Conservation (phyloP, 1,140 invertebrate genomes). For the Drosophila obscura region DNA sequence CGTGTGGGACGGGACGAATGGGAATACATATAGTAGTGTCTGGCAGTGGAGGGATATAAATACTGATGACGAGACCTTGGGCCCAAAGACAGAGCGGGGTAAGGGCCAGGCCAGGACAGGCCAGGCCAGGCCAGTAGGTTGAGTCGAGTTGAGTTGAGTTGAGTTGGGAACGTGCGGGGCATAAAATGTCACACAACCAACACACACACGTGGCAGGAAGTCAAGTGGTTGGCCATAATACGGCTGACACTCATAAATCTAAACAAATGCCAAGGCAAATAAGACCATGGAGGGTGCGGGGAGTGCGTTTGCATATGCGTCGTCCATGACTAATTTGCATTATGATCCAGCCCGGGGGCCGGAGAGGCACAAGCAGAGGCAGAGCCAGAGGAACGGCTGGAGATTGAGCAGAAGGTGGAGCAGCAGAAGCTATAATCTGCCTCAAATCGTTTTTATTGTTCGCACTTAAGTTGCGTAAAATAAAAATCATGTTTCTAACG, state of each 20-base stretch:
- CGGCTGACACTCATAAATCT: slow-evolving; percentile 81
- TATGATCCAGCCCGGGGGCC: slow-evolving; percentile 40
- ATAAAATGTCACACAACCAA: slow-evolving; percentile 64
- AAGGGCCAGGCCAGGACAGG: slow-evolving; percentile 19
- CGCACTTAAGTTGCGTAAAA: slow-evolving; percentile 83
- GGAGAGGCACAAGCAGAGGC: too few species aligned
- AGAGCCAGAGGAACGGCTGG: slow-evolving; percentile 3
- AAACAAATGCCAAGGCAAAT: slow-evolving; percentile 74
- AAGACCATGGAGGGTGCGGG: slow-evolving; percentile 1
- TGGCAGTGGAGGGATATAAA: slow-evolving; percentile 23
- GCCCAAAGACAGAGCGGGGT: slow-evolving; percentile 1
- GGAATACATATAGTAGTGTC: slow-evolving; percentile 1
- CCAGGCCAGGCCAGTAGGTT: neutral
- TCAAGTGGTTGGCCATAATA: slow-evolving; percentile 83
- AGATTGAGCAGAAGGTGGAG: too few species aligned
- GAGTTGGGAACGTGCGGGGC: slow-evolving; percentile 59
- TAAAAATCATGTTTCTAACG: slow-evolving; percentile 83
- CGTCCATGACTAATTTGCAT: slow-evolving; percentile 81
- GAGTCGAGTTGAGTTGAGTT: neutral
- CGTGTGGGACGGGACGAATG: slow-evolving; percentile 40
- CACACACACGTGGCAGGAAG: slow-evolving; percentile 79
- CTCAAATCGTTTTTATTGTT: slow-evolving; percentile 83
- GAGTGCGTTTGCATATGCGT: slow-evolving; percentile 71
- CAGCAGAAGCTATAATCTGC: slow-evolving; percentile 70
- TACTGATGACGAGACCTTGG: slow-evolving; percentile 41